These are phyloP conservation scores for Micropterix aruncella DNA, from an alignment of 2,888 invertebrate genomes.

Conservation along the genomic window DNA sequence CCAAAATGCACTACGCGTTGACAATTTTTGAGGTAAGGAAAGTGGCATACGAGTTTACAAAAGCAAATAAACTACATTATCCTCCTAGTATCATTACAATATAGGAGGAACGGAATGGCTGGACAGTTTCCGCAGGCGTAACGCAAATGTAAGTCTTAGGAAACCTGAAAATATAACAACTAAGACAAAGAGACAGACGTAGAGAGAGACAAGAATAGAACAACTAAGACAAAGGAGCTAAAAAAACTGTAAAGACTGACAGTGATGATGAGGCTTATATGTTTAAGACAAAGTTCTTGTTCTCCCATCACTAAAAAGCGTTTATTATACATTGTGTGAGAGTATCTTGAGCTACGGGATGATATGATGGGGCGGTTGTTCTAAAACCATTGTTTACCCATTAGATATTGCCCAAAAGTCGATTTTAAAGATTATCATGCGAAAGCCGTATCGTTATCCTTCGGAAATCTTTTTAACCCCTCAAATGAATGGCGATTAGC, in stretches of 20 bases:
- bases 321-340: too few species aligned
- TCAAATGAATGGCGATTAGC: too few species aligned
- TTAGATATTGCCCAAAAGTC: too few species aligned
- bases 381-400: too few species aligned
- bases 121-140: constrained; percentile 9
- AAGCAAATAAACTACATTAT: constrained; percentile 8
- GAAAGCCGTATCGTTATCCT: too few species aligned
- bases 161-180: constrained; percentile 13
- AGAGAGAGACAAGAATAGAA: not conserved
- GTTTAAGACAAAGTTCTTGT: not conserved
- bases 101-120: constrained; percentile 14
- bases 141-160: constrained; percentile 7
- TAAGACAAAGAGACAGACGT: not conserved
- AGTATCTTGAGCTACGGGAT: too few species aligned
- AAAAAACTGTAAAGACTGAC: constrained; percentile 8
- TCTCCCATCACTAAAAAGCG: too few species aligned
- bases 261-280: constrained; percentile 5
- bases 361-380: too few species aligned
- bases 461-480: too few species aligned
- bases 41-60: constrained; percentile 13
- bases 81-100: constrained; percentile 10
- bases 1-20: constrained; percentile 12
- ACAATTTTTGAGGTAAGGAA: constrained; percentile 10
- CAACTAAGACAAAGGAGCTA: constrained; percentile 6
- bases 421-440: too few species aligned